These are phyloP conservation scores for Buphagus erythrorhynchus DNA, from an alignment of 2,797 vertebrate species.

Conservation along the genomic window DNA sequence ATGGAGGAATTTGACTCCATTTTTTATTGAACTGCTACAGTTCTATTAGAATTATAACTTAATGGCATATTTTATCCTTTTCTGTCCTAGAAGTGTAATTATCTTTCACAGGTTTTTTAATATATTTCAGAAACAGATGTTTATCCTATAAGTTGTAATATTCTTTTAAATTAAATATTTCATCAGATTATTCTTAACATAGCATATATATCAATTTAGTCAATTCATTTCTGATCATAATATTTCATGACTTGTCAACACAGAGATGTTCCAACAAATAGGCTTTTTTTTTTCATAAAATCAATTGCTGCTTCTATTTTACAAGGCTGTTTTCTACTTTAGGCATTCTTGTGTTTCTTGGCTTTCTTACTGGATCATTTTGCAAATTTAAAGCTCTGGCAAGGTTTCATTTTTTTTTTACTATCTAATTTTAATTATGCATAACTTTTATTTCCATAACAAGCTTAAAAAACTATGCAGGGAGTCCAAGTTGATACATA, in stretches of 20 bases:
- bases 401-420: not conserved
- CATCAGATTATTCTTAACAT: not conserved
- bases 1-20: not conserved
- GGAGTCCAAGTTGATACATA: not conserved
- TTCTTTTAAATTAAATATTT: not conserved
- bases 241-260: not conserved
- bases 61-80: not conserved
- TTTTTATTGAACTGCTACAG: not conserved
- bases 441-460: not conserved
- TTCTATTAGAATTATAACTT: not conserved
- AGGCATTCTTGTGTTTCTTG: not conserved
- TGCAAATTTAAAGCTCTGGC: not conserved
- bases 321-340: not conserved
- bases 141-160: not conserved
- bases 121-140: not conserved
- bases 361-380: not conserved
- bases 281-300: not conserved
- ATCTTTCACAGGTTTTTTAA: not conserved
- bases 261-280: not conserved
- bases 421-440: not conserved
- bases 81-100: not conserved
- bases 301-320: not conserved
- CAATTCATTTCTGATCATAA: not conserved
- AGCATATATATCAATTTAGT: not conserved
- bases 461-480: not conserved